Base-by-base conservation (phyloP, 1,140 invertebrate species). In the Drosophila pachea region DNA sequence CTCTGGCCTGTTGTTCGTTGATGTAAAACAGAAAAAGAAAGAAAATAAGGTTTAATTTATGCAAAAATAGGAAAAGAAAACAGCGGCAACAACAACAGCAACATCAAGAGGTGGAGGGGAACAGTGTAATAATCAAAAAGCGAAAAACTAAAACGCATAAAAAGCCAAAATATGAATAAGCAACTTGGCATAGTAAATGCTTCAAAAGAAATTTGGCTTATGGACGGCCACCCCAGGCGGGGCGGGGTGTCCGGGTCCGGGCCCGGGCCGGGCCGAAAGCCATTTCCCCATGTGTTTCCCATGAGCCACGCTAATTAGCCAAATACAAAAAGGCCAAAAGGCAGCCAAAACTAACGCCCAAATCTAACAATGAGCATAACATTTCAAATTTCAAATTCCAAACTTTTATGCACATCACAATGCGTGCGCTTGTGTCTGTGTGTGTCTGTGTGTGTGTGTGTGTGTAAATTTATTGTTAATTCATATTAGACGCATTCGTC, bases 401-500 rank as follows among this genome's bases (percentile, higher is more conserved):
- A 73, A 74, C 58, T n/a, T n/a, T n/a, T n/a, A n/a, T n/a, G n/a
- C n/a, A n/a, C n/a, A n/a, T n/a, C n/a, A n/a, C n/a, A n/a, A n/a
- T n/a, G n/a, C n/a, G n/a, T n/a, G n/a, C n/a, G n/a, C n/a, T 60
- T 74, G 32, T 62, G 36, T 58, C 16, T 43, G 59, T 59, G n/a
- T 53, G 49, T 58, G 49, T n/a, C n/a, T 29, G 66, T 55, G 38
- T 40, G 5, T 56, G 29, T 53, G 52, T 61, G 14, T 35, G 16
- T 35, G 35, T 52, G 12, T n/a, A 12, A 12, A 32, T 33, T 7
- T 48, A 32, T 67, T 83, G 78, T 83, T 84, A 79, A 83, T 78
- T 86, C 81, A 86, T 76, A 83, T 83, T 84, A 79, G 76, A 60
- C 64, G 79, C 79, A 83, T 83, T 83, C 79, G 79, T 84, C 79